These are phyloP conservation scores for Drosophila rhopaloa DNA, from an alignment of 1,140 invertebrate species.

Conservation along the genomic window DNA sequence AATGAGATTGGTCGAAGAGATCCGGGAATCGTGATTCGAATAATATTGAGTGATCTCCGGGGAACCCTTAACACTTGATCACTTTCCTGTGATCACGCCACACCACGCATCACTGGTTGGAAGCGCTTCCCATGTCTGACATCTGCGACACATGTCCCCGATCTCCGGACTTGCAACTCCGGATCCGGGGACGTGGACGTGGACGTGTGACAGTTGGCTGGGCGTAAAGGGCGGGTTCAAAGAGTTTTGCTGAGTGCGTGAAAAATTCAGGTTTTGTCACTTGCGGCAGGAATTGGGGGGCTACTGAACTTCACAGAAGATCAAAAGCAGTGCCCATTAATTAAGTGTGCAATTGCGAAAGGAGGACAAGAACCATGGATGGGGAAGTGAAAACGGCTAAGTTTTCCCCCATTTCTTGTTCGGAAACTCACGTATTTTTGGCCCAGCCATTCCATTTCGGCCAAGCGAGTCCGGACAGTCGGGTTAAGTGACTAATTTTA, in stretches of 20 bases:
- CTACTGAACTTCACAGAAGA: slow-evolving; percentile 73
- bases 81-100: slow-evolving; percentile 2
- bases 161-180: slow-evolving; percentile 4
- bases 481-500: slow-evolving; percentile 69
- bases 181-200: slow-evolving; percentile 13
- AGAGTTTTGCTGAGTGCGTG: slow-evolving; percentile 75
- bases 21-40: slow-evolving; percentile 9
- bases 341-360: slow-evolving; percentile 78
- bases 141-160: slow-evolving; percentile 72
- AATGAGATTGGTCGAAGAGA: slow-evolving; percentile 13
- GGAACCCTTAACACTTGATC: not conserved
- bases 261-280: slow-evolving; percentile 77
- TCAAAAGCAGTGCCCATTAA: slow-evolving; percentile 80
- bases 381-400: slow-evolving; percentile 16
- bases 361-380: slow-evolving; percentile 6
- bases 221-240: slow-evolving; percentile 59
- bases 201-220: slow-evolving; percentile 33
- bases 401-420: slow-evolving; percentile 25
- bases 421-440: slow-evolving; percentile 53
- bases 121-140: slow-evolving; percentile 40
- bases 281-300: slow-evolving; percentile 40
- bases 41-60: not conserved
- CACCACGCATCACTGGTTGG: slow-evolving; percentile 25
- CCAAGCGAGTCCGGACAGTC: slow-evolving; percentile 39
- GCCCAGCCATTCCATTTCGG: slow-evolving; percentile 44